Percentiles rank a stretch among this genome's conserved stretches.
Conservation (phyloP, 2,888 invertebrate species). For the Chrysomela aeneicollis region DNA sequence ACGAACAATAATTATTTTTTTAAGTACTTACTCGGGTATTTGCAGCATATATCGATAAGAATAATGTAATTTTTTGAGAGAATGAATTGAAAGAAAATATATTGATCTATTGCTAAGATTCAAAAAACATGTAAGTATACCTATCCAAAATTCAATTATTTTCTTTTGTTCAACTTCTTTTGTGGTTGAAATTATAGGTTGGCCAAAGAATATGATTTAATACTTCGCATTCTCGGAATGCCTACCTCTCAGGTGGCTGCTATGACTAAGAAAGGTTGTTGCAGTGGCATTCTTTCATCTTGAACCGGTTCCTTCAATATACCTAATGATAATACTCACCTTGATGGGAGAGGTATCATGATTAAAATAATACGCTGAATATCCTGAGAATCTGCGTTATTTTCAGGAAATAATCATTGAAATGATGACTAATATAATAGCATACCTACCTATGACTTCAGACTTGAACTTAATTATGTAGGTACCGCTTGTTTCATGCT, state of each 20-base stretch:
- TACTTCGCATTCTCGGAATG: background rate
- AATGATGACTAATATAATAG: background rate
- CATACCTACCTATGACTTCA: too few relatives aligned
- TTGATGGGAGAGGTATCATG: background rate
- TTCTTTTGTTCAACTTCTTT: background rate
- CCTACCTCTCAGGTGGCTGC: background rate
- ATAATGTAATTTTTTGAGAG: too few relatives aligned
- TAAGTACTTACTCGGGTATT: too few relatives aligned
- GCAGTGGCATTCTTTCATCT: background rate
- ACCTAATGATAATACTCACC: background rate
- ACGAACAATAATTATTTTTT: too few relatives aligned
- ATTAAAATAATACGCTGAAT: background rate
- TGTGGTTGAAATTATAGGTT: background rate
- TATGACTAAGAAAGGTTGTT: background rate
- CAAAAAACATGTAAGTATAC: too few relatives aligned
- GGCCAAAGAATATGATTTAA: background rate
- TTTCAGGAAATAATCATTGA: background rate
- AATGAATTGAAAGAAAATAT: too few relatives aligned
- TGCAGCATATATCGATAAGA: too few relatives aligned
- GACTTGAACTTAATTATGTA: too few relatives aligned
- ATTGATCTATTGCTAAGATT: too few relatives aligned
- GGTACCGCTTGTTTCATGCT: too few relatives aligned
- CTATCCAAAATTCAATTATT: background rate
- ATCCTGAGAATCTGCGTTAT: background rate
- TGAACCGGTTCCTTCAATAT: background rate